Base-by-base conservation (phyloP, 1,140 invertebrate genomes). In the Drosophila orosa region DNA sequence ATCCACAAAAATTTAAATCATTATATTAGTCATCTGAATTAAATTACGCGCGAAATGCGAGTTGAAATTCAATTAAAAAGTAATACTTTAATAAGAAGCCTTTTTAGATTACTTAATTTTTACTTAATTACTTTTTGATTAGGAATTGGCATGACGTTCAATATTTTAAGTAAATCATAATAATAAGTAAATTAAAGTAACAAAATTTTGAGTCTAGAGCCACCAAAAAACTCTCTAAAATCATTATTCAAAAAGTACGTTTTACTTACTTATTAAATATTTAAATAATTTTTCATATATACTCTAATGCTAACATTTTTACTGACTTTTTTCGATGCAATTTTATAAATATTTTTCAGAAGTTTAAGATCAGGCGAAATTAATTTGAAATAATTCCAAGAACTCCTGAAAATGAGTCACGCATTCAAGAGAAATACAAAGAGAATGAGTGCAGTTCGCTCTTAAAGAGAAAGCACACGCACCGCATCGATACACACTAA, bases 391-490 rank as follows among this genome's bases (percentile, higher is more conserved):
- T 56, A 56, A 25, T 25, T 24, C 22, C 48, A 52, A 52, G 29
- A 52, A 52, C 48, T 52, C 27, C 48, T 33, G 12, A 8, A 22
- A 39, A 12, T 56, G 33, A 56, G 6, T 39, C 54, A 56, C 33
- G 52, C 22, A 56, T 12, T 25, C 17, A 25, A 74, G 57, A 40
- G 39, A 31, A 9, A 3, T 15, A 29, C 29, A 47, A 13, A 50
- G 50, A 48, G 37, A 56, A 47, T 29, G 22, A 35, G 39, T 24
- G 45, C 54, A 39, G 10, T 39, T 56, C 15, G 33, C 22, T 25
- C 22, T 25, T 39, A 37, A 56, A 56, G 22, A 56, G 54, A 56
- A 56, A 56, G 54, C 33, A 54, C 29, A 54, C 29, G 29, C 17
- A 54, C 9, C 22, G 19, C 22, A 25, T 33, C 6, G 5, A 15